These are phyloP conservation scores for Halictus quadricinctus DNA, from an alignment of 2,888 invertebrate genomes.

Conservation along the genomic window DNA sequence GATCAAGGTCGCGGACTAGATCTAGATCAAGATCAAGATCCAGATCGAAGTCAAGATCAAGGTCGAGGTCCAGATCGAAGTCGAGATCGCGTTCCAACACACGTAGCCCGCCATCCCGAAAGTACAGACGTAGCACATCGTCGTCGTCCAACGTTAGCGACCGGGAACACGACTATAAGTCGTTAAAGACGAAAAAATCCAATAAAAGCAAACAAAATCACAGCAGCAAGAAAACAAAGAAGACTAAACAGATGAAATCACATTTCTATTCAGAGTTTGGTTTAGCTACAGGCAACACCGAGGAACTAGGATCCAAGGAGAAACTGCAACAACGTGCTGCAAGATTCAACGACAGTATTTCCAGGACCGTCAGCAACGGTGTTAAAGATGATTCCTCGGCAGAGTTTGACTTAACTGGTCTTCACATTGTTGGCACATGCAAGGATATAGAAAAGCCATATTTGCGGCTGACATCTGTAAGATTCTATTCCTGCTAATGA, in stretches of 20 bases:
- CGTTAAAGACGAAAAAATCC: conserved; percentile 75
- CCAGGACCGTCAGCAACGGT: conserved; percentile 83
- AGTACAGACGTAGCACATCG: conserved; percentile 79
- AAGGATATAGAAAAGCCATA: conserved; percentile 97
- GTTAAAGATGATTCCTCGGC: conserved; percentile 85
- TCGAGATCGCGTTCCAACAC: conserved; percentile 81
- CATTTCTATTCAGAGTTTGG: conserved; percentile 88
- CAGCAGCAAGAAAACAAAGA: conserved; percentile 85
- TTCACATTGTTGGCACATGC: conserved; percentile 97
- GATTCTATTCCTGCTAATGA: not conserved
- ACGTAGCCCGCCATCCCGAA: conserved; percentile 78
- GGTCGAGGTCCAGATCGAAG: conserved; percentile 78
- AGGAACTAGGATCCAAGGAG: conserved; percentile 89
- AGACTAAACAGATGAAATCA: conserved; percentile 82
- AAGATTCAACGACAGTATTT: conserved; percentile 87
- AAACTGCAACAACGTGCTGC: conserved; percentile 94
- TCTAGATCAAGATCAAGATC: conserved; percentile 77
- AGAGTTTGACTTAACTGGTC: conserved; percentile 92
- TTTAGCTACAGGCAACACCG: conserved; percentile 85
- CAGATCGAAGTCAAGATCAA: conserved; percentile 67
- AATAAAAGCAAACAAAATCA: conserved; percentile 76
- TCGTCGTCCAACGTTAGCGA: conserved; percentile 78
- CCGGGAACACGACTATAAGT: conserved; percentile 78
- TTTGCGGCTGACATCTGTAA: conserved; percentile 92
- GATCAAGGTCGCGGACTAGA: conserved; percentile 76